A percentile compares a stretch with the other conserved stretches of the same genome.
Evolutionary conservation across 2,888 invertebrate genomes (phyloP).

Genomic region (Chymomyza caudatula): DNA sequence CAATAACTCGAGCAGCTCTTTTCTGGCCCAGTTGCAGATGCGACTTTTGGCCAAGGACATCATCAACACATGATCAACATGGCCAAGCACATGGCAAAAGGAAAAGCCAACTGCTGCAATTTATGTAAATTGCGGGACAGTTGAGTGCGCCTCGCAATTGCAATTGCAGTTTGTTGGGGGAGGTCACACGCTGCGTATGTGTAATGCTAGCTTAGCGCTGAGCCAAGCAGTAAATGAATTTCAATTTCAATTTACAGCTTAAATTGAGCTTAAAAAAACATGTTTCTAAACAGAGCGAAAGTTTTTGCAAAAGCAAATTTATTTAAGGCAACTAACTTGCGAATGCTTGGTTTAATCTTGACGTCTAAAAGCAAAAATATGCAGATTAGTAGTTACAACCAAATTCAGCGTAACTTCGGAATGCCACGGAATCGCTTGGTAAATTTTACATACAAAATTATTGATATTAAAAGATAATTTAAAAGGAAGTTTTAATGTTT

Average conservation of each 20-base stretch:
- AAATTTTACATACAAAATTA: too few species aligned
- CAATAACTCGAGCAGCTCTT: constrained; percentile 4
- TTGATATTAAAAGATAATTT: too few species aligned
- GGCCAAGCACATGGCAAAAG: neutral
- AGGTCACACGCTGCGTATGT: constrained; percentile 39
- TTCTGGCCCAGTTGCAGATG: constrained; percentile 9
- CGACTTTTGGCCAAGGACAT: constrained; percentile 47
- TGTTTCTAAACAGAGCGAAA: too few species aligned
- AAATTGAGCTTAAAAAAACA: neutral
- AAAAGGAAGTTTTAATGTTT: too few species aligned
- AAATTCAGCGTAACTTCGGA: too few species aligned
- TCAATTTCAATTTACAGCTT: constrained; percentile 32
- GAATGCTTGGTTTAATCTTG: too few species aligned
- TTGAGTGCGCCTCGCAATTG: constrained; percentile 15
- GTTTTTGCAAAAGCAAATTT: too few species aligned
- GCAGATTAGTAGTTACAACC: too few species aligned
- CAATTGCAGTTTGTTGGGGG: constrained; percentile 22
- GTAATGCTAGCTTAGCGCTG: constrained; percentile 19
- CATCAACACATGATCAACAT: constrained; percentile 41
- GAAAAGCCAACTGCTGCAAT: constrained; percentile 29
- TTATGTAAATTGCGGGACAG: constrained; percentile 47
- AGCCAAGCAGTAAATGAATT: constrained; percentile 47
- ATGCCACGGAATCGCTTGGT: too few species aligned
- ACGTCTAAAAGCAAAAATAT: too few species aligned
- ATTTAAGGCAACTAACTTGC: too few species aligned